A percentile compares a stretch with the other conserved stretches of the same genome.
These are phyloP conservation scores for Catostomus latipinnis DNA, from an alignment of 2,797 vertebrate species.

Conservation along the genomic window DNA sequence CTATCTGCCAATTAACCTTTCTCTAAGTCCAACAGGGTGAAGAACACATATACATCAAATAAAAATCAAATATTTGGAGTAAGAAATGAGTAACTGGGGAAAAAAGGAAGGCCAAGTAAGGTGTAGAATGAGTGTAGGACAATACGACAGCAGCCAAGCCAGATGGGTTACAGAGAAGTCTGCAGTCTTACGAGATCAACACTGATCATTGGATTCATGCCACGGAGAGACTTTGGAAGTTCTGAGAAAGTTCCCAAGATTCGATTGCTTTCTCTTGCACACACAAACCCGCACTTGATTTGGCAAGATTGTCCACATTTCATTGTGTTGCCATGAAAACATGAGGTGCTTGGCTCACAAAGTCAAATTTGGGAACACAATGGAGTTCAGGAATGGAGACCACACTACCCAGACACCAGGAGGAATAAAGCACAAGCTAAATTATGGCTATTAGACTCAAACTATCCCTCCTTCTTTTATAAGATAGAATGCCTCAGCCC, in stretches of 20 bases:
- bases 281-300: neutral
- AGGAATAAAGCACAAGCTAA: constrained; percentile 31
- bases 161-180: neutral
- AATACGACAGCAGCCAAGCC: neutral
- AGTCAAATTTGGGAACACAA: constrained; percentile 38
- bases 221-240: neutral
- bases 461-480: constrained; percentile 34
- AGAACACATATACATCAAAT: constrained; percentile 43
- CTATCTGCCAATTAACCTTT: constrained; percentile 1
- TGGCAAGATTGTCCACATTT: neutral
- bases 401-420: neutral
- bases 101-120: constrained; percentile 10
- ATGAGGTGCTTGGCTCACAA: constrained; percentile 6
- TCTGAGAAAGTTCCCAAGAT: neutral
- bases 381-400: constrained; percentile 12
- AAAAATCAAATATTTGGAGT: constrained; percentile 31
- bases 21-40: constrained; percentile 39
- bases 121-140: constrained; percentile 2
- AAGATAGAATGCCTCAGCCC: constrained; percentile 18
- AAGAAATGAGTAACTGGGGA: constrained; percentile 21
- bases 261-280: neutral
- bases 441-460: constrained; percentile 44
- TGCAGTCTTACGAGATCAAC: neutral
- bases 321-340: neutral
- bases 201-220: constrained; percentile 13